Conservation (phyloP, 1,140 invertebrate genomes). For the Drosophila hydei region DNA sequence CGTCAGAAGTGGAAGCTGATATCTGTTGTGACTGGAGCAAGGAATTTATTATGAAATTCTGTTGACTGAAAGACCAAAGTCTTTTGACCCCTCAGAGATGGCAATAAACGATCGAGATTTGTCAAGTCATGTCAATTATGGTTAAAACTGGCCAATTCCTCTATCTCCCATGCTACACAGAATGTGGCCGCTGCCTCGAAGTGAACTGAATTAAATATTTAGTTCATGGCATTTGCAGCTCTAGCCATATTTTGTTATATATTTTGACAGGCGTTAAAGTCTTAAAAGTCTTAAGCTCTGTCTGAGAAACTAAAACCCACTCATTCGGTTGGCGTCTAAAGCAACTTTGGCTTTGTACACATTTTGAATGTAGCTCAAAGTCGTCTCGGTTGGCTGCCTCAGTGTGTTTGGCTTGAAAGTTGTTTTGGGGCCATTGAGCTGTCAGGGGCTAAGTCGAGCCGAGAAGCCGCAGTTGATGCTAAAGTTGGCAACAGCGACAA, state of each 20-base stretch:
- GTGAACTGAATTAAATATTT: neutral
- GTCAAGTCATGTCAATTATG: no score
- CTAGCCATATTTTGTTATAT: neutral
- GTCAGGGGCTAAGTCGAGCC: neutral
- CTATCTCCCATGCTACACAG: no score
- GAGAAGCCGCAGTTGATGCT: constrained; percentile 16
- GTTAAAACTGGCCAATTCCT: no score
- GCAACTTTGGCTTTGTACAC: neutral
- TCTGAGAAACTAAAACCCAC: neutral
- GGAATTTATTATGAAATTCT: neutral
- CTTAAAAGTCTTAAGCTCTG: neutral
- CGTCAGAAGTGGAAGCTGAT: neutral
- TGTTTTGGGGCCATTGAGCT: neutral
- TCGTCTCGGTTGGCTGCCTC: neutral
- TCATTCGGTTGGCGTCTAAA: neutral
- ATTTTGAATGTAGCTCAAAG: neutral
- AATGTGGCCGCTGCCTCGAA: no score
- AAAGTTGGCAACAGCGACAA: constrained; percentile 23
- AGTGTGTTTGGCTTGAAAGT: constrained; percentile 8
- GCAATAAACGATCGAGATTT: neutral
- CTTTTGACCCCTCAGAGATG: no score
- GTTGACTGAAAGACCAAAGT: no score
- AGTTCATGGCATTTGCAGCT: constrained; percentile 3
- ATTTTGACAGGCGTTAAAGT: constrained; percentile 3
- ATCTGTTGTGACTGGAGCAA: neutral